Evolutionary conservation across 2,888 invertebrate species (phyloP).

Genomic region (Tortrix viridana): DNA sequence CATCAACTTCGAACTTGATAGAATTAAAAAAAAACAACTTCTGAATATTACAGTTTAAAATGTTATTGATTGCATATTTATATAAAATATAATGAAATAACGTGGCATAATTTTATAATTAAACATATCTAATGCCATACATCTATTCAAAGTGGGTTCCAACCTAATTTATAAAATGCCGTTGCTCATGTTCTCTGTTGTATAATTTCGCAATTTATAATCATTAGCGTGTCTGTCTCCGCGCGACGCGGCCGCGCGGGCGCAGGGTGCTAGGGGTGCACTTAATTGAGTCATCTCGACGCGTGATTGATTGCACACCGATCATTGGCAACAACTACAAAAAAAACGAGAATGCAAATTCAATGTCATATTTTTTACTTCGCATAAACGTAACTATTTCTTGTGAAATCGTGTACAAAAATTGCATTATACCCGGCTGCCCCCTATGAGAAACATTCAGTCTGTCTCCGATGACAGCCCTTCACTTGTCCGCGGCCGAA

Average conservation of each 20-base stretch:
- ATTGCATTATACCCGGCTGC: constrained; percentile 68
- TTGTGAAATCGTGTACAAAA: constrained; percentile 57
- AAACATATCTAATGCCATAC: constrained; percentile 35
- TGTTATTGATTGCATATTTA: constrained; percentile 13
- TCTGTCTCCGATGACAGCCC: constrained; percentile 76
- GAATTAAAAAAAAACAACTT: neutral
- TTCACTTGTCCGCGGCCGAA: constrained; percentile 68
- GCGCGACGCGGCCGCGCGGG: constrained; percentile 53
- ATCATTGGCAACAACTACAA: constrained; percentile 70
- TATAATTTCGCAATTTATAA: constrained; percentile 79
- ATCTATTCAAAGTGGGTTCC: constrained; percentile 36
- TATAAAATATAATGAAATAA: constrained; percentile 6
- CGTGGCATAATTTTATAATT: constrained; percentile 35
- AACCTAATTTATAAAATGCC: constrained; percentile 55
- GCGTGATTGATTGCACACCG: constrained; percentile 71
- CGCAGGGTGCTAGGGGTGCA: constrained; percentile 60
- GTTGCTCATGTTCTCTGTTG: constrained; percentile 62
- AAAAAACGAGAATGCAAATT: constrained; percentile 69
- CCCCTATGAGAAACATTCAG: constrained; percentile 70
- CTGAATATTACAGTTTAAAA: constrained; percentile 10
- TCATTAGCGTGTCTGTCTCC: constrained; percentile 75
- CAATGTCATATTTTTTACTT: constrained; percentile 56
- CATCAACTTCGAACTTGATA: neutral
- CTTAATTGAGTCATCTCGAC: constrained; percentile 78
- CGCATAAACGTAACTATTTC: constrained; percentile 55